Base-by-base conservation (phyloP, 1,140 invertebrate species). In the Caligus rogercresseyi region DNA sequence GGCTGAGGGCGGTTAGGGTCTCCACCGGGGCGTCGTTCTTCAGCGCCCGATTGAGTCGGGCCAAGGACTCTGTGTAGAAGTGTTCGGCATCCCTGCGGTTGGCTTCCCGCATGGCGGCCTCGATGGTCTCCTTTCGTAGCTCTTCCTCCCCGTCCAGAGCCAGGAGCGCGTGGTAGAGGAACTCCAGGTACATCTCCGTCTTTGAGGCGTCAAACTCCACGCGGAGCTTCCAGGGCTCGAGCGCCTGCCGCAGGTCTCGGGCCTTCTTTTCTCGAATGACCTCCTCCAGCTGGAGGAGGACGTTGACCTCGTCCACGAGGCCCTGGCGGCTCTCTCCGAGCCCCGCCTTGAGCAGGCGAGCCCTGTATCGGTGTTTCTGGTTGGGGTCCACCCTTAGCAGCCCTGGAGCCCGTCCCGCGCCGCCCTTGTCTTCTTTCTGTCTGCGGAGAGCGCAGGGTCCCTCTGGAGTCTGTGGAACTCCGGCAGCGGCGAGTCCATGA, bases 401-500 rank as follows among this genome's bases (percentile, higher is more conserved):
- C n/a, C n/a, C n/a, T n/a, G n/a, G n/a, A n/a, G n/a, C n/a, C n/a
- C n/a, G n/a, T n/a, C n/a, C n/a, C n/a, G n/a, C n/a, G n/a, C n/a
- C n/a, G n/a, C n/a, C n/a, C n/a, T n/a, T n/a, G n/a, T n/a, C n/a
- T n/a, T n/a, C n/a, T n/a, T n/a, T n/a, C n/a, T n/a, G n/a, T n/a
- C n/a, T n/a, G n/a, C n/a, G n/a, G n/a, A n/a, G n/a, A 43, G 31
- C 7, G 7, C n/a, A 11, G 31, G 31, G 31, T 43, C 31, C n/a
- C n/a, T 43, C 7, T 43, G 7, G 7, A 43, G n/a, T 20, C 26
- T 86, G 73, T 84, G 81, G 70, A 88, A 88, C 25, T 81, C 77
- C 65, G 85, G 85, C 74, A 88, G 78, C 68, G 83, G 79, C 65
- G 85, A 81, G 26, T 81, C 82, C 73, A 80, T 81, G 69, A 83